These are phyloP conservation scores for Anolis apletophallus DNA, from an alignment of 2,797 vertebrate species.

Conservation along the genomic window DNA sequence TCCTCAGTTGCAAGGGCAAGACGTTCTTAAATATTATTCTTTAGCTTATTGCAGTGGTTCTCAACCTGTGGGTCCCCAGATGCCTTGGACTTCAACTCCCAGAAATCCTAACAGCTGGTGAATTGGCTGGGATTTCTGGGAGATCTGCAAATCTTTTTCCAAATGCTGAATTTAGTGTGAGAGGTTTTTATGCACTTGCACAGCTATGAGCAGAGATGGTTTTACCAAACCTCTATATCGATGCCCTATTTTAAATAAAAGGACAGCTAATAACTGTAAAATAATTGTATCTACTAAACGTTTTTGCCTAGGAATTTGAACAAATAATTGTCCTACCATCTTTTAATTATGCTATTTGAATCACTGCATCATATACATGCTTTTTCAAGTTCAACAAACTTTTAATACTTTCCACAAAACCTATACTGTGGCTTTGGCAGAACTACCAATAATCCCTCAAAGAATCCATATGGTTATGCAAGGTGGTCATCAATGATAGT, in stretches of 20 bases:
- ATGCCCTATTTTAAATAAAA: conserved; percentile 70
- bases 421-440: conserved; percentile 44
- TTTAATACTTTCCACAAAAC: conserved; percentile 72
- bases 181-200: conserved; percentile 35
- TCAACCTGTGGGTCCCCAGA: too few species aligned
- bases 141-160: conserved; percentile 27
- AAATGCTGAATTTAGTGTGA: conserved; percentile 62
- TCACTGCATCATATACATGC: conserved; percentile 77
- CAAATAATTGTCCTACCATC: conserved; percentile 81
- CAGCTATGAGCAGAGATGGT: conserved; percentile 45
- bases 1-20: conserved; percentile 59
- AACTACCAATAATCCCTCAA: conserved; percentile 50
- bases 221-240: conserved; percentile 67
- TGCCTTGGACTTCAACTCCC: too few species aligned
- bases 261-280: conserved; percentile 83
- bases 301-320: conserved; percentile 79
- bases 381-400: conserved; percentile 70
- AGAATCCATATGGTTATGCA: conserved; percentile 13
- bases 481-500: neutral
- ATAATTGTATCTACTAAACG: conserved; percentile 84
- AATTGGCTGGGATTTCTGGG: too few species aligned
- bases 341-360: conserved; percentile 82
- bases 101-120: too few species aligned
- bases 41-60: conserved; percentile 47
- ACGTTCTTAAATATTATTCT: conserved; percentile 70